Percentiles rank a stretch among this genome's conserved stretches.
These are phyloP conservation scores for Ormyrus nitidulus DNA, from an alignment of 2,888 invertebrate species.

Conservation along the genomic window DNA sequence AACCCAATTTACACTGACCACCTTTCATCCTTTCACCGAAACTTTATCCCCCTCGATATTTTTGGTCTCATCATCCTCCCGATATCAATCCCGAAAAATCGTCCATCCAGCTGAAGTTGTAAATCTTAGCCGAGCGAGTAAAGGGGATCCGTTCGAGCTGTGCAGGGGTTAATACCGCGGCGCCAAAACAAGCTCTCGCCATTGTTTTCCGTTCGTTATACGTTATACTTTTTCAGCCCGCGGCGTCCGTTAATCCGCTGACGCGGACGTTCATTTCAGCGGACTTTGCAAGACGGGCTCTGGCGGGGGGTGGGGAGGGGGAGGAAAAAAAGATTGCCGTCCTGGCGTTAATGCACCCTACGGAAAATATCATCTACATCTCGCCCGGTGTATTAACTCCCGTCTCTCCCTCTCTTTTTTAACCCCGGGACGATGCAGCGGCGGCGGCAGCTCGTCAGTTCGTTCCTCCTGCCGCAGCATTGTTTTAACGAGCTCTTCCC, in stretches of 20 bases:
- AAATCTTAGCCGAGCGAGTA: too few species aligned
- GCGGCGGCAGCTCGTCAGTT: slow-evolving; percentile 12
- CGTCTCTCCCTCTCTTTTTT: background rate
- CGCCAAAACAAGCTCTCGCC: slow-evolving; percentile 13
- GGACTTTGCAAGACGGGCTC: slow-evolving; percentile 13
- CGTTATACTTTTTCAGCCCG: background rate
- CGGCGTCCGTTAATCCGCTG: slow-evolving; percentile 19
- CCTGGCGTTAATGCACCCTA: slow-evolving; percentile 6
- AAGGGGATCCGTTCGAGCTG: too few species aligned
- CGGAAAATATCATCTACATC: slow-evolving; percentile 35
- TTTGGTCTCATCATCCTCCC: too few species aligned
- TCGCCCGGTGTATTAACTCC: slow-evolving; percentile 24
- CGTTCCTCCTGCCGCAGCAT: slow-evolving; percentile 33
- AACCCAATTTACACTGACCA: too few species aligned
- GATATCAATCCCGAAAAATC: too few species aligned
- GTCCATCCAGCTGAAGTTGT: too few species aligned
- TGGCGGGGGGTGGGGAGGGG: background rate
- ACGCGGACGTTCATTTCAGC: slow-evolving; percentile 40
- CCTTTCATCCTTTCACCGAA: too few species aligned
- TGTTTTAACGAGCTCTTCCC: slow-evolving; percentile 55
- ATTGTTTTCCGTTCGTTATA: slow-evolving; percentile 24
- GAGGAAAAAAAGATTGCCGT: background rate
- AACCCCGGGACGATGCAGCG: background rate
- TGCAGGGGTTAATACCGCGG: background rate
- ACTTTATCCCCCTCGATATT: too few species aligned